A percentile compares a stretch with the other conserved stretches of the same genome.
These are phyloP conservation scores for Drosophila kikkawai DNA, from an alignment of 1,140 invertebrate genomes.

Conservation along the genomic window DNA sequence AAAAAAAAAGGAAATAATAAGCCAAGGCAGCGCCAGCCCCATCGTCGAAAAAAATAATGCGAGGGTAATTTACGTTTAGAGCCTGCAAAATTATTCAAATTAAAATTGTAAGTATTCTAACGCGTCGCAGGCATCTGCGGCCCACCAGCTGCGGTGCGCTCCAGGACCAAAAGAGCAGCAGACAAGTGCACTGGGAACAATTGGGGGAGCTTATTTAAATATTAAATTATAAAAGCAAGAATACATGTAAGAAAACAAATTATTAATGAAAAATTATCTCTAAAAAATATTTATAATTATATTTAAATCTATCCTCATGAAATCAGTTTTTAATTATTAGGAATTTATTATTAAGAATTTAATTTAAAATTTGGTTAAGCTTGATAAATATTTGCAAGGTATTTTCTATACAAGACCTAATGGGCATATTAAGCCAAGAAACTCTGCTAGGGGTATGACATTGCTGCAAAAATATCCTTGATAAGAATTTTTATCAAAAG, in stretches of 20 bases:
- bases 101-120: conserved; percentile 83
- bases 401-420: too few species aligned
- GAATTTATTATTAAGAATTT: neutral
- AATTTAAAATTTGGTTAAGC: neutral
- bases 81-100: conserved; percentile 83
- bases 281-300: too few species aligned
- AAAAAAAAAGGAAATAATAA: conserved; percentile 46
- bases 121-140: conserved; percentile 61
- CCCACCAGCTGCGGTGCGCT: conserved; percentile 52
- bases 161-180: conserved; percentile 26
- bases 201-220: neutral
- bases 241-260: too few species aligned
- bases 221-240: neutral
- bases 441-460: too few species aligned
- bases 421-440: neutral
- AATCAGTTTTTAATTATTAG: too few species aligned
- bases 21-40: conserved; percentile 34
- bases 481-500: too few species aligned
- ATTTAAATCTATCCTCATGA: too few species aligned
- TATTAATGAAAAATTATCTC: too few species aligned
- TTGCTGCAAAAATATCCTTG: too few species aligned
- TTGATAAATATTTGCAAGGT: neutral
- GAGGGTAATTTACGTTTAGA: conserved; percentile 82
- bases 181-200: conserved; percentile 16
- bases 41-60: conserved; percentile 52